Evolutionary conservation across 2,113 vertebrate species (phyloP).

Genomic region (Neolamprologus devosi): DNA sequence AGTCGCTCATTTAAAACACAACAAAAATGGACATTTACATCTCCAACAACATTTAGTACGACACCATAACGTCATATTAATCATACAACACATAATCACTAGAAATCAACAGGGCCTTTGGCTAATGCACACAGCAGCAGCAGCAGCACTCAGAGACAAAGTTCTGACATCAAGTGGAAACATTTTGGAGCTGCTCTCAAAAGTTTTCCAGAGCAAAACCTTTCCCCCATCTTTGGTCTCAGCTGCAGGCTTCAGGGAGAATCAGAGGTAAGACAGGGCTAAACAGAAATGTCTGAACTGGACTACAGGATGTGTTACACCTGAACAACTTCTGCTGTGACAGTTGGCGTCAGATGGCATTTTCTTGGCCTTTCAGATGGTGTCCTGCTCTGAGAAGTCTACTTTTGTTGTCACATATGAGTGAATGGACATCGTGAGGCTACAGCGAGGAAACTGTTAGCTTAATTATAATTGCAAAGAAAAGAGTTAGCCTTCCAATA

Average conservation of each 20-base stretch:
- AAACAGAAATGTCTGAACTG: background rate
- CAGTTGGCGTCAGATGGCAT: background rate
- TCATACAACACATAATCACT: constrained; percentile 46
- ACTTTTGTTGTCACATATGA: background rate
- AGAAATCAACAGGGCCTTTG: constrained; percentile 46
- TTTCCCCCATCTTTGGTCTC: constrained; percentile 11
- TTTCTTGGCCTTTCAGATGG: background rate
- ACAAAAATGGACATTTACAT: constrained; percentile 46
- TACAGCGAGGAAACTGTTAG: background rate
- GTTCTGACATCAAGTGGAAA: background rate
- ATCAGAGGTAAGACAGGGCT: background rate
- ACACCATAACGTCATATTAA: constrained; percentile 15
- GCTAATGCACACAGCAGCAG: constrained; percentile 24
- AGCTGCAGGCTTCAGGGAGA: background rate
- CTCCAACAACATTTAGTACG: constrained; percentile 5
- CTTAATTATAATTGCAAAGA: background rate
- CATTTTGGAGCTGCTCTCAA: background rate
- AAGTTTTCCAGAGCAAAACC: background rate
- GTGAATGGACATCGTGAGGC: background rate
- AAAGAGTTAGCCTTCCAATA: background rate
- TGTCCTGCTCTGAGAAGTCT: background rate
- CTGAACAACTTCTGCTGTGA: background rate
- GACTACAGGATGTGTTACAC: background rate
- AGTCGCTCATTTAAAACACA: constrained; percentile 12
- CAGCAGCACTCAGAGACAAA: background rate